phyloP scores from a whole-genome alignment of 2,888 invertebrate species.

The Drosophila robusta region DNA sequence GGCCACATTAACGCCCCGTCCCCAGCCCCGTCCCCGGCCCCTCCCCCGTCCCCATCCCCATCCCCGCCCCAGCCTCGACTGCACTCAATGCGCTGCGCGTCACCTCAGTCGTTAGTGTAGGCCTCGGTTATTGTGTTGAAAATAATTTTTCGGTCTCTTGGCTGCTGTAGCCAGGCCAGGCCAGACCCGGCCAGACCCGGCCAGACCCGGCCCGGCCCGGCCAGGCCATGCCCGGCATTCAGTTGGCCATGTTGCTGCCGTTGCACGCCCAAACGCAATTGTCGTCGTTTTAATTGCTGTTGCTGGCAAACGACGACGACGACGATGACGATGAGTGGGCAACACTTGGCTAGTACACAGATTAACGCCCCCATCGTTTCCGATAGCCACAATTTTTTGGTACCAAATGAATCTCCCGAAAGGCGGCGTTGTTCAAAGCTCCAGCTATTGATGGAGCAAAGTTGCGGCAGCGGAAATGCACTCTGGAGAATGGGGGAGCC shows the following conservation, averaged over 20 bases:
- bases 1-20: background rate
- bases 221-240: slow-evolving; percentile 4
- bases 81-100: slow-evolving; percentile 32
- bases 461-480: slow-evolving; percentile 25
- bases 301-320: slow-evolving; percentile 29
- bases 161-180: slow-evolving; percentile 20
- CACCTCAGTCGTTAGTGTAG: slow-evolving; percentile 53
- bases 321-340: slow-evolving; percentile 42
- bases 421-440: slow-evolving; percentile 45
- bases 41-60: slow-evolving; percentile 27
- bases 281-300: slow-evolving; percentile 76
- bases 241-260: slow-evolving; percentile 33
- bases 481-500: slow-evolving; percentile 1
- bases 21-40: slow-evolving; percentile 44
- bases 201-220: slow-evolving; percentile 5
- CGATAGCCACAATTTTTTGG: slow-evolving; percentile 32
- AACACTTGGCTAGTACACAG: slow-evolving; percentile 56
- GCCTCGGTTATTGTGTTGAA: slow-evolving; percentile 49
- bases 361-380: slow-evolving; percentile 58
- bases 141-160: slow-evolving; percentile 65
- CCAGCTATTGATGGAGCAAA: slow-evolving; percentile 14
- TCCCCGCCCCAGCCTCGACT: background rate
- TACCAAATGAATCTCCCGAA: slow-evolving; percentile 28
- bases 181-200: slow-evolving; percentile 8
- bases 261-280: slow-evolving; percentile 72